Evolutionary conservation across 1,140 invertebrate genomes (phyloP).

Genomic region (Neodiprion lecontei): DNA sequence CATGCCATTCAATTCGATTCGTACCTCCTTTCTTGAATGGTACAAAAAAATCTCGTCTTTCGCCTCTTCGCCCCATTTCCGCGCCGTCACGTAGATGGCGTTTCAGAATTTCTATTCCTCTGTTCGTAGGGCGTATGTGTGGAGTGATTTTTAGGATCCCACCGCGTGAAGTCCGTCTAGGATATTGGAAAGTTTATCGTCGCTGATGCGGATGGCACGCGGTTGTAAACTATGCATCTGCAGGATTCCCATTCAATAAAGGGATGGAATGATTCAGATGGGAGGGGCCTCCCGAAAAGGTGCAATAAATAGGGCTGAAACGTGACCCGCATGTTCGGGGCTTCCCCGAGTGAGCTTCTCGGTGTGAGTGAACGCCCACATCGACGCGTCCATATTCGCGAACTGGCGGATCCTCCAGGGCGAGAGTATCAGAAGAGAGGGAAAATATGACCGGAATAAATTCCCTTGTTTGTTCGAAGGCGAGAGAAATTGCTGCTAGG

Average conservation of each 20-base stretch:
- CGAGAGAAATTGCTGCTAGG: background rate
- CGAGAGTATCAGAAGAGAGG: background rate
- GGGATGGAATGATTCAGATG: slow-evolving; percentile 53
- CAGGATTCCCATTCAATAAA: slow-evolving; percentile 50
- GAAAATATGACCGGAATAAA: slow-evolving; percentile 1
- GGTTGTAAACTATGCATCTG: slow-evolving; percentile 43
- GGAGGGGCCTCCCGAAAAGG: slow-evolving; percentile 40
- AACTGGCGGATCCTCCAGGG: background rate
- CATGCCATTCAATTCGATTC: too few species aligned
- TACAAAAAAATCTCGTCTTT: too few species aligned
- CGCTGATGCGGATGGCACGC: slow-evolving; percentile 29
- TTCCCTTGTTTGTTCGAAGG: slow-evolving; percentile 7
- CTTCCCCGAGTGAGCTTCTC: background rate
- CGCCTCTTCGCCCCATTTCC: too few species aligned
- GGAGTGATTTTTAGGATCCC: background rate
- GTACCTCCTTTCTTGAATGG: too few species aligned
- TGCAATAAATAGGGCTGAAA: slow-evolving; percentile 46
- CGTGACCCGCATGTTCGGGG: slow-evolving; percentile 35
- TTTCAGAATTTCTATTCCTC: too few species aligned
- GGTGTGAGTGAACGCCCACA: background rate
- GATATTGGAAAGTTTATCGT: slow-evolving; percentile 46
- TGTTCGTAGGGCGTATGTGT: too few species aligned
- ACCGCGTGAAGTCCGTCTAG: slow-evolving; percentile 18
- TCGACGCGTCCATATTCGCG: too few species aligned
- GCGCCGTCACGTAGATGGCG: background rate